Evolutionary conservation across 2,888 invertebrate species (phyloP), one percentile per base, ranked within the genome.

Genomic region (Electrophaes corylata): DNA sequence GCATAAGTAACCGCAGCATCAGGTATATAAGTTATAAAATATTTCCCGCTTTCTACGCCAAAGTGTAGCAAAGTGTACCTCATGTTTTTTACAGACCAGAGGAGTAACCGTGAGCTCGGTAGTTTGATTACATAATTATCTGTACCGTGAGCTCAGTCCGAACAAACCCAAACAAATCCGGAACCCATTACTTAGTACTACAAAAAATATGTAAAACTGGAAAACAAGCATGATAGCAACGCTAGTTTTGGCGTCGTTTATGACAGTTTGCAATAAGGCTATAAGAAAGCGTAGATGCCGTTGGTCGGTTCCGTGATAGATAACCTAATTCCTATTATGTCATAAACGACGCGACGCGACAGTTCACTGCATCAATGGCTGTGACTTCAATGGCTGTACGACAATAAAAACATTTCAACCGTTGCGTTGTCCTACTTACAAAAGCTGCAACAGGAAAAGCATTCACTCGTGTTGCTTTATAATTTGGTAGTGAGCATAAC

Each of bases 291-390:
- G 1, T 16, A 26, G n/a, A n/a, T n/a, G 23, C 47, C 4, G 12
- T 41, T 18, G 18, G 2, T 33, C 12, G 14, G 44, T 49, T 45
- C 18, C 45, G 52, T 49, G 43, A 4, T 33, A 6, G 3, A 45
- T 44, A 33, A n/a, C 49, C 35, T 49, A 23, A 40, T 54, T 49
- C 33, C 23, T 51, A 58, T 59, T 37, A 59, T 31, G 46, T 46
- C 55, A 55, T 48, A 55, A 60, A 23, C 3, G 35, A 39, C 55
- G 55, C n/a, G n/a, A n/a, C n/a, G n/a, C n/a, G n/a, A n/a, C n/a
- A n/a, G 41, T 43, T 44, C 51, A 33, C 2, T 43, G 60, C 47
- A 37, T 55, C 35, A 23, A 19, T 14, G 3, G 40, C 46, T 43
- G 6, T 11, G 3, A 41, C 33, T 43, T 41, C 48, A 35, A 41